Base-by-base conservation (phyloP, 1,140 invertebrate genomes). In the Drosophila punjabiensis region DNA sequence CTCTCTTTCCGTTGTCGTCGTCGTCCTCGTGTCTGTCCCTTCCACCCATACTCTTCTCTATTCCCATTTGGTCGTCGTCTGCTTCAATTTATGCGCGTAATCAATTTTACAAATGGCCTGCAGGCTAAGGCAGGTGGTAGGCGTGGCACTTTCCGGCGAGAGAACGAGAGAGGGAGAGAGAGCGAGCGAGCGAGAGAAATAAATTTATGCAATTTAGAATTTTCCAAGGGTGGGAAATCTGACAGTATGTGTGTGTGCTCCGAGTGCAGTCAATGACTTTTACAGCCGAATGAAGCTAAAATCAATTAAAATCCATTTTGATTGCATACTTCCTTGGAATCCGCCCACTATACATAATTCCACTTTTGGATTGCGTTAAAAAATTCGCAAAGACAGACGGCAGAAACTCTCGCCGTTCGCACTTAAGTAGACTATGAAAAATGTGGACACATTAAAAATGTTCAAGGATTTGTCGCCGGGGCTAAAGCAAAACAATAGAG, bases 191-290 rank as follows among this genome's bases (percentile, higher is more conserved):
- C 33, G 65, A 79, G 66, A 67, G 68, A 81, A 81, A 88, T 84
- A 88, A 86, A 90, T 90, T 90, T 90, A 90, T 90, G 86, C 86
- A 90, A 90, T 90, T 90, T 90, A 90, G 76, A 90, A 89, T 85
- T 89, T 80, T 76, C 56, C 64, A 43, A 76, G 69, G 82, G 45
- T 53, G 20, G 68, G 35, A 32, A 35, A 30, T 62, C 39, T 68
- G 28, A 43, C 53, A 64, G 60, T 68, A 81, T 75, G 53, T 67
- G 20, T 55, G 18, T 16, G 6, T 18, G 6, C 24, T 24, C 1
- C 24, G 20, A 58, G 55, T 58, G 79, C 82, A 87, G 82, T 86
- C 83, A 87, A 76, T 86, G 83, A 86, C 83, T 86, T 87, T 82
- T 56, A 69, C 65, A 60, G 70, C 65, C 41, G 35, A 66, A 73